Evolutionary conservation across 2,797 vertebrate genomes (phyloP).

Genomic region (Lagorchestes hirsutus): DNA sequence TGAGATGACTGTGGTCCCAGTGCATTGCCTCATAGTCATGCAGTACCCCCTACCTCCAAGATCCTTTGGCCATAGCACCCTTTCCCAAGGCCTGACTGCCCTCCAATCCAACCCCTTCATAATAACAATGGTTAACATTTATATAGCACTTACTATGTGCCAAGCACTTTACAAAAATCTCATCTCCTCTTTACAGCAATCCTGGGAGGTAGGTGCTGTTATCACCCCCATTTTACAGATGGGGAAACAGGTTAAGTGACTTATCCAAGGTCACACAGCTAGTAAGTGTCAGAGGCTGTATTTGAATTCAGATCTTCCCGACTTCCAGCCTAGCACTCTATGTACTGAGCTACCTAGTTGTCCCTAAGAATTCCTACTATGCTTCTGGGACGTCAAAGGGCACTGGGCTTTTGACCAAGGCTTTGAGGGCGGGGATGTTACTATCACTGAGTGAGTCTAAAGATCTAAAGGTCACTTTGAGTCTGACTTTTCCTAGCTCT

Average conservation of each 20-base stretch:
- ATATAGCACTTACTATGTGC: too few species aligned
- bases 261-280: background rate
- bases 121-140: too few species aligned
- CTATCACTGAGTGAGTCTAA: background rate
- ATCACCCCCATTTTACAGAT: background rate
- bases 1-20: background rate
- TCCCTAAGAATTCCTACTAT: background rate
- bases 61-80: background rate
- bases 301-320: too few species aligned
- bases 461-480: background rate
- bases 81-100: background rate
- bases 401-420: background rate
- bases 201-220: background rate
- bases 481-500: background rate
- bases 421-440: background rate
- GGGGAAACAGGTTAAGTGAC: background rate
- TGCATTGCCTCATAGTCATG: background rate
- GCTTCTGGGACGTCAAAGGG: background rate
- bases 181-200: too few species aligned
- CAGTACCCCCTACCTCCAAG: too few species aligned
- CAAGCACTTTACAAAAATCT: too few species aligned
- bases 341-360: background rate
- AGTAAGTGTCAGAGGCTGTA: background rate
- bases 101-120: background rate
- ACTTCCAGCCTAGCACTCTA: background rate